Conservation (phyloP, 2,113 vertebrate species). For the Tetrax tetrax region DNA sequence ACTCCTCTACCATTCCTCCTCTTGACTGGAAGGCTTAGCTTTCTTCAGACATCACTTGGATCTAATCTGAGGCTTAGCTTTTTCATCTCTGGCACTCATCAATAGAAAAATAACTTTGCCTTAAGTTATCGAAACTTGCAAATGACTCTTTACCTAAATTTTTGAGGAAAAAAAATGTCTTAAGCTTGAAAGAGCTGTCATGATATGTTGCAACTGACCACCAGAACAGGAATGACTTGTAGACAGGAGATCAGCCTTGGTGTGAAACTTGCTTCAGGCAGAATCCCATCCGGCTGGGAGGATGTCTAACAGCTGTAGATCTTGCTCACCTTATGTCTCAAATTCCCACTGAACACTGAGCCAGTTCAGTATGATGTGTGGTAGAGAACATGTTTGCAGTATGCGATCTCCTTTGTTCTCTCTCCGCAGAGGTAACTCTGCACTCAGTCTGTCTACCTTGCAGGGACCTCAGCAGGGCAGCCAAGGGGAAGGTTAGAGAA, state of each 20-base stretch:
- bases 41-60: background rate
- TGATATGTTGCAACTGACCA: background rate
- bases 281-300: background rate
- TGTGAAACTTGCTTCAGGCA: background rate
- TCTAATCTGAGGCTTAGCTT: background rate
- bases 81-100: background rate
- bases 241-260: background rate
- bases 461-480: background rate
- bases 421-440: background rate
- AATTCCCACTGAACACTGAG: background rate
- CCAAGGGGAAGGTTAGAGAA: background rate
- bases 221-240: background rate
- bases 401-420: background rate
- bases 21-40: background rate
- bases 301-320: background rate
- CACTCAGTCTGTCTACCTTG: background rate
- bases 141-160: background rate
- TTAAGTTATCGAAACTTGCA: background rate
- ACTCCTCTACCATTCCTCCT: background rate
- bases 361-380: background rate
- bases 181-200: background rate
- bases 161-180: background rate
- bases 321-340: background rate
- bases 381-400: background rate
- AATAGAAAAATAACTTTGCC: background rate